Percentiles rank a stretch among this genome's conserved stretches.
phyloP scores from a whole-genome alignment of 2,888 invertebrate species.

The Polydesmus complanatus region DNA sequence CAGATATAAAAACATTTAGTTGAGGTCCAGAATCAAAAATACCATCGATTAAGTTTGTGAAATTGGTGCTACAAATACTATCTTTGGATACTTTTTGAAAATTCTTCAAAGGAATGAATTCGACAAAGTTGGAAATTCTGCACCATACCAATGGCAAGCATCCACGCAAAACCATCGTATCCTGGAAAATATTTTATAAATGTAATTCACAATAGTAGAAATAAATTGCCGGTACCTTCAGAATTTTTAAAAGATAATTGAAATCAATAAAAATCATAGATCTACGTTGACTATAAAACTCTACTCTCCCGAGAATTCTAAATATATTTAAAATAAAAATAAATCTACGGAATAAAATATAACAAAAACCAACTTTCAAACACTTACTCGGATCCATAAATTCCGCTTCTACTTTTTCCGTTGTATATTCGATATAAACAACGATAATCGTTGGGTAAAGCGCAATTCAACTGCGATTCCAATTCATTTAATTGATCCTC shows the following conservation, averaged over 20 bases:
- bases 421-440: slow-evolving; percentile 27
- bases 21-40: no score
- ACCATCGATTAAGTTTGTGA: no score
- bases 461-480: slow-evolving; percentile 22
- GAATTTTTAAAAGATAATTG: no score
- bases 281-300: background rate
- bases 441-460: slow-evolving; percentile 25
- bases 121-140: background rate
- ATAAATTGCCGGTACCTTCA: no score
- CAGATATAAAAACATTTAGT: no score
- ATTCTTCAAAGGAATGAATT: background rate
- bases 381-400: background rate
- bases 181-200: no score
- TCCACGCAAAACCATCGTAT: background rate
- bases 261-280: background rate
- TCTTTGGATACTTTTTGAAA: no score
- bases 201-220: no score
- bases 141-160: background rate
- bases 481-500: slow-evolving; percentile 20
- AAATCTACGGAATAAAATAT: no score
- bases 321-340: background rate
- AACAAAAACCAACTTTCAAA: no score
- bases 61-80: no score
- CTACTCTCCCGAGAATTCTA: slow-evolving; percentile 16
- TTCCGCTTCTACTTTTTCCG: slow-evolving; percentile 22